Evolutionary conservation across 2,113 vertebrate genomes (phyloP), one percentile per base, ranked within the genome.

Genomic region (Diadophis punctatus): DNA sequence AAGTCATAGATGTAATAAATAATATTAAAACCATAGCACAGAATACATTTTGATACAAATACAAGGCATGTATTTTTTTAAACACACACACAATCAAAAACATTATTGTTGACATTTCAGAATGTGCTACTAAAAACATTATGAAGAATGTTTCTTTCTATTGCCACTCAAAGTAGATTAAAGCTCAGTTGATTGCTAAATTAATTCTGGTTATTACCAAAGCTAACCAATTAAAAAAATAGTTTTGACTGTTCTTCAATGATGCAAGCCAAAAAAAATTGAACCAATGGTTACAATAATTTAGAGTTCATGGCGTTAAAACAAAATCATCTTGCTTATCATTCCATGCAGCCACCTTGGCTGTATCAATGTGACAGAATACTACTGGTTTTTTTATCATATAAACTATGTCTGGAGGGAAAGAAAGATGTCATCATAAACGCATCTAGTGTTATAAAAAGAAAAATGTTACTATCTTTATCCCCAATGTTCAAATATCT

Each of bases 391-490:
- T 95, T 8, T 94, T 63, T 23, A 84, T 95, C 27, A 89, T 63
- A 91, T 93, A 90, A 96, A 93, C 93, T 43, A 88, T 74, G 89
- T 95, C 95, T 94, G 58, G 89, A 95, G 92, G 92, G 94, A 95
- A 34, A 56, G 92, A 95, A 95, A 91, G 11, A 92, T 93, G 88
- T 88, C 89, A 88, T 88, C 93, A 95, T 0, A 0, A 91, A 93
- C 94, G 87, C 90, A 94, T 80, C 53, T n/a, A 92, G 11, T 58
- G 68, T 95, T 30, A 89, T 88, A 95, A 95, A 95, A 93, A 93
- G n/a, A 91, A 86, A 86, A 94, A 93, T 48, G 87, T 90, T 90
- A 95, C 90, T 11, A 80, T 94, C 80, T 5, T 1, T 85, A 94
- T 74, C 92, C 92, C 68, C 1, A 30, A 74, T 8, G 85, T 74